Evolutionary conservation across 2,888 invertebrate genomes (phyloP), one percentile per base, ranked within the genome.

Genomic region (Caenorhabditis japonica): DNA sequence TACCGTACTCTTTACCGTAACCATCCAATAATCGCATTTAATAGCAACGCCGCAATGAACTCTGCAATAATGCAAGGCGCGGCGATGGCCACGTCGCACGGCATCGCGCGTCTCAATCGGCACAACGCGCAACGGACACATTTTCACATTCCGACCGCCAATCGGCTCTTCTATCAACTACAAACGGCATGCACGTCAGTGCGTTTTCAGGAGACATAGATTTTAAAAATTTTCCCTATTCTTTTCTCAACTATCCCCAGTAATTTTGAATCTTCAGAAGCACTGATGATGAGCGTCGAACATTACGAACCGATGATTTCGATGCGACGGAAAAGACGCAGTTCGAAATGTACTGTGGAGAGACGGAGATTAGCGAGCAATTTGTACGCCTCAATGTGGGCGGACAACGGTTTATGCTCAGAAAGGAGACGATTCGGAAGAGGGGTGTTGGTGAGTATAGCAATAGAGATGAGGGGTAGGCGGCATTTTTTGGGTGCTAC

Each of bases 321-420:
- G 56, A 69, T 30, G 69, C 39, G n/a, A 25, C 47, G 12, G 58
- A 64, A 41, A 64, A 56, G 38, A 52, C 41, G 13, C 27, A 44
- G 17, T 71, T 75, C 52, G 66, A 72, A 30, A 73, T 73, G 49
- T 73, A 49, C 30, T 71, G 56, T n/a, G 79, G 72, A 5, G 73
- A 75, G 19, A 38, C 47, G 21, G 75, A 77, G 53, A 69, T 59
- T 10, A 69, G 69, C 15, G 73, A 83, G 23, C 68, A 74, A 39
- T 80, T 83, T 23, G 47, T 85, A 8, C 70, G 77, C 12, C 38
- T 85, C 21, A 85, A 85, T 60, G 77, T 85, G 13, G 85, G 85
- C 36, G 85, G 85, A n/a, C 75, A 78, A 15, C 43, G 77, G 19
- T 85, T 83, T 58, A 79, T 79, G 62, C 66, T 84, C 12, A 71